phyloP scores from a whole-genome alignment of 2,113 vertebrate species.

The Oxyruncus cristatus region DNA sequence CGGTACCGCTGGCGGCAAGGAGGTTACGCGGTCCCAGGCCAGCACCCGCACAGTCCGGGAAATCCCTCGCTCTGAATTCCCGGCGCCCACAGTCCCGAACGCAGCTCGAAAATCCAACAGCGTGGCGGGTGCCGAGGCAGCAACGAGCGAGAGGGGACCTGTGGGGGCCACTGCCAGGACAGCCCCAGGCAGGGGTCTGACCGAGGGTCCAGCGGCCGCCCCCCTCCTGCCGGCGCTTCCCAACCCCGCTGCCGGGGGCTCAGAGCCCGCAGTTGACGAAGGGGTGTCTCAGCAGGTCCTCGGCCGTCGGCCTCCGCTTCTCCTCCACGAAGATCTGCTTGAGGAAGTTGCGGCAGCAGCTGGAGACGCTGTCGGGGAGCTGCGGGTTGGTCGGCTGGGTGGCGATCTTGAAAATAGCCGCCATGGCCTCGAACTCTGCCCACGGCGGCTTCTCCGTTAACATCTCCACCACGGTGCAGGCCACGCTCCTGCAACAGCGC shows the following conservation, averaged over 20 bases:
- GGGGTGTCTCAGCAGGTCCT: conserved; percentile 82
- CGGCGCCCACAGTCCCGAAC: neutral
- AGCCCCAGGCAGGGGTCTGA: neutral
- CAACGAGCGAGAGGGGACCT: neutral
- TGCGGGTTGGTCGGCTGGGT: conserved; percentile 89
- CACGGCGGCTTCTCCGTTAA: conserved; percentile 90
- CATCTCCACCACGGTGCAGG: conserved; percentile 92
- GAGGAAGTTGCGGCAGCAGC: conserved; percentile 84
- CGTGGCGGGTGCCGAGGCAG: neutral
- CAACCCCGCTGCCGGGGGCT: neutral
- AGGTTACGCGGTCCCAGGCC: neutral
- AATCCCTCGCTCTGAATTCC: neutral
- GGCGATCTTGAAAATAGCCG: conserved; percentile 91
- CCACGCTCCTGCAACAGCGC: conserved; percentile 79
- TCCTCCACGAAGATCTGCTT: conserved; percentile 90
- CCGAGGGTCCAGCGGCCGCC: neutral
- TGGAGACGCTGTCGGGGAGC: conserved; percentile 83
- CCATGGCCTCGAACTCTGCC: conserved; percentile 93
- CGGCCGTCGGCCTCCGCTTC: conserved; percentile 87
- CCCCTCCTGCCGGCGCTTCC: neutral
- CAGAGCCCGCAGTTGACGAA: conserved; percentile 85
- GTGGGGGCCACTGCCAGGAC: neutral
- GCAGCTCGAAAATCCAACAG: neutral
- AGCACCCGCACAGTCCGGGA: neutral
- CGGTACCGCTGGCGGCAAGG: neutral